phyloP scores from a whole-genome alignment of 2,888 invertebrate species.

The Spisula subtruncata region DNA sequence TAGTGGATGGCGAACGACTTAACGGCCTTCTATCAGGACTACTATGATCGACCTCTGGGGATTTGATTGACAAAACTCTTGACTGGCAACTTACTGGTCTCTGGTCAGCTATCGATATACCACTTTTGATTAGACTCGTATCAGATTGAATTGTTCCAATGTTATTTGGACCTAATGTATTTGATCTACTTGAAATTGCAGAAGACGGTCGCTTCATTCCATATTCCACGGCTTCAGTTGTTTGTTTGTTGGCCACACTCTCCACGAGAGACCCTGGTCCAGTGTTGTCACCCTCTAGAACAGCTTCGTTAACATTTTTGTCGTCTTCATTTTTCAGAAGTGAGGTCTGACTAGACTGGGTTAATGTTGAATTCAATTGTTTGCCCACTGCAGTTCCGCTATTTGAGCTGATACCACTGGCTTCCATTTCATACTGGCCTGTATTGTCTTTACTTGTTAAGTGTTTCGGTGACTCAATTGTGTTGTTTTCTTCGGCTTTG shows the following conservation, averaged over 20 bases:
- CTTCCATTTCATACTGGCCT: neutral
- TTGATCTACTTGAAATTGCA: constrained; percentile 5
- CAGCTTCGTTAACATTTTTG: neutral
- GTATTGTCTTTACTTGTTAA: neutral
- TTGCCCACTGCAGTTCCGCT: neutral
- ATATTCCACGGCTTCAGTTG: neutral
- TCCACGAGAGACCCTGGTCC: neutral
- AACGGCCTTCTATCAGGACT: too few species aligned
- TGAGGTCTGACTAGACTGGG: neutral
- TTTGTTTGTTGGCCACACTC: neutral
- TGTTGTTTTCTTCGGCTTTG: neutral
- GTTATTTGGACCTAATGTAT: neutral
- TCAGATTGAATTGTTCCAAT: neutral
- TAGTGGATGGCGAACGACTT: too few species aligned
- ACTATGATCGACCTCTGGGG: too few species aligned
- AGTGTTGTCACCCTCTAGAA: neutral
- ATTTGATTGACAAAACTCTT: too few species aligned
- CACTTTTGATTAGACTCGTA: too few species aligned
- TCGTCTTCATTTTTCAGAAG: neutral
- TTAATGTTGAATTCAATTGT: neutral
- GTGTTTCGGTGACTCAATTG: neutral
- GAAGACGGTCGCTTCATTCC: constrained; percentile 37
- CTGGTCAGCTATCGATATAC: too few species aligned
- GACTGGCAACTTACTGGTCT: too few species aligned
- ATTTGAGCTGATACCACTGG: neutral